These are phyloP conservation scores for Thereva unica DNA, from an alignment of 2,888 invertebrate genomes.

Conservation along the genomic window DNA sequence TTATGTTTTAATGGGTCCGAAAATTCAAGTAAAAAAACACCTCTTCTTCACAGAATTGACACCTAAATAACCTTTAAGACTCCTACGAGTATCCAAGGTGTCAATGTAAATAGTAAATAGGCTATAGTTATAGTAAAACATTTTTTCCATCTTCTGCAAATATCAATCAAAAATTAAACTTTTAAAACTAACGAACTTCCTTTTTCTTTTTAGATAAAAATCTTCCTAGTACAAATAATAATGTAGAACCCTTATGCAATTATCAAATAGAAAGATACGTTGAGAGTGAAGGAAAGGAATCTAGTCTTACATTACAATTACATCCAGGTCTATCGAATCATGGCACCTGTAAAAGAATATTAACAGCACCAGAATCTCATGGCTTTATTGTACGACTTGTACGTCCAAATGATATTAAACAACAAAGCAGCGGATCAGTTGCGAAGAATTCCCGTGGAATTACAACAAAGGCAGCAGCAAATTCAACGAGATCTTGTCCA, in stretches of 20 bases:
- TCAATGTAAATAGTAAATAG: no score
- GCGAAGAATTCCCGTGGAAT: conserved; percentile 18
- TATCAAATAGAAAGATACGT: conserved; percentile 54
- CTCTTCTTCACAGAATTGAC: no score
- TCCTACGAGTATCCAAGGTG: no score
- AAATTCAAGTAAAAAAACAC: no score
- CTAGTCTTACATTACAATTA: conserved; percentile 56
- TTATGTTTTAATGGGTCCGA: no score
- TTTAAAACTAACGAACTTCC: not conserved
- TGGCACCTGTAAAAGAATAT: conserved; percentile 52
- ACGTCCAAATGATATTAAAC: conserved; percentile 48
- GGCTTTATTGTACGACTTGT: conserved; percentile 56
- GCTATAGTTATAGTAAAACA: no score
- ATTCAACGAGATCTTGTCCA: conserved; percentile 51
- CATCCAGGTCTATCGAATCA: conserved; percentile 49
- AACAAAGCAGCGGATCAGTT: conserved; percentile 41
- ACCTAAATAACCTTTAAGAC: no score
- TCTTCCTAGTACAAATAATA: conserved; percentile 43
- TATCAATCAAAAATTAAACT: conserved; percentile 2
- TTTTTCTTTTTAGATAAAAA: conserved; percentile 48
- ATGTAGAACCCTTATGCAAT: conserved; percentile 52
- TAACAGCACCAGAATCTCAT: conserved; percentile 54
- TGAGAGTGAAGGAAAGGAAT: conserved; percentile 56
- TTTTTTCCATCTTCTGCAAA: no score
- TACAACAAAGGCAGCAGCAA: conserved; percentile 41